These are phyloP conservation scores for Penaeus indicus DNA, from an alignment of 1,140 invertebrate species.

Conservation along the genomic window DNA sequence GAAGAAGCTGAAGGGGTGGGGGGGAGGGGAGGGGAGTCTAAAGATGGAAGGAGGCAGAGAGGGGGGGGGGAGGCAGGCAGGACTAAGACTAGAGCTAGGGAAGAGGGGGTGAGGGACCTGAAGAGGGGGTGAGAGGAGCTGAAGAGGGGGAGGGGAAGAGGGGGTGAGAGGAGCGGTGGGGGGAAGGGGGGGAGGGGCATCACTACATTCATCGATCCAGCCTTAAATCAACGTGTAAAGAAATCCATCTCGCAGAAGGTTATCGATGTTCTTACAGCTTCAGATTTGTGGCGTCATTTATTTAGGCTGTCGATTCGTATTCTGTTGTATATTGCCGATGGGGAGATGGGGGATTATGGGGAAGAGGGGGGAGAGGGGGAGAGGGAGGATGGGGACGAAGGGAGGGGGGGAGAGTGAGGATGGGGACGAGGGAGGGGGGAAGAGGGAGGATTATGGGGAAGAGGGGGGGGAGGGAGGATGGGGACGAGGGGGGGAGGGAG, in stretches of 20 bases:
- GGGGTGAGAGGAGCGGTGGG: neutral
- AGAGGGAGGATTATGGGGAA: neutral
- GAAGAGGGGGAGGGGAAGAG: neutral
- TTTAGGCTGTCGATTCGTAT: constrained; percentile 63
- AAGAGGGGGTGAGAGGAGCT: neutral
- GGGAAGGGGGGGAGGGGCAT: constrained; percentile 5
- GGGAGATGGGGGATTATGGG: constrained; percentile 32
- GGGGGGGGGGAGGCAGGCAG: neutral
- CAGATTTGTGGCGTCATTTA: constrained; percentile 62
- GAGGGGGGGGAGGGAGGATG: neutral
- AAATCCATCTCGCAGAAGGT: constrained; percentile 56
- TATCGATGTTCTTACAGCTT: constrained; percentile 62
- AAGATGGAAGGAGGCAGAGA: neutral
- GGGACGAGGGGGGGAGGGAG: neutral
- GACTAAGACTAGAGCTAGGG: neutral
- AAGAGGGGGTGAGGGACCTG: constrained; percentile 1
- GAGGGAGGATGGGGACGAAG: neutral
- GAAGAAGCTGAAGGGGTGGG: neutral
- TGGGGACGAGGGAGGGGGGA: neutral
- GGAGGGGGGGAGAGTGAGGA: neutral
- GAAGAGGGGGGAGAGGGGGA: constrained; percentile 30
- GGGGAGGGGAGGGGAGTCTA: neutral
- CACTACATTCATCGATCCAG: constrained; percentile 59
- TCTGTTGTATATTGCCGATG: constrained; percentile 63
- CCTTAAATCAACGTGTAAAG: constrained; percentile 62